Evolutionary conservation across 2,113 vertebrate species (phyloP).

Genomic region (Equus quagga): DNA sequence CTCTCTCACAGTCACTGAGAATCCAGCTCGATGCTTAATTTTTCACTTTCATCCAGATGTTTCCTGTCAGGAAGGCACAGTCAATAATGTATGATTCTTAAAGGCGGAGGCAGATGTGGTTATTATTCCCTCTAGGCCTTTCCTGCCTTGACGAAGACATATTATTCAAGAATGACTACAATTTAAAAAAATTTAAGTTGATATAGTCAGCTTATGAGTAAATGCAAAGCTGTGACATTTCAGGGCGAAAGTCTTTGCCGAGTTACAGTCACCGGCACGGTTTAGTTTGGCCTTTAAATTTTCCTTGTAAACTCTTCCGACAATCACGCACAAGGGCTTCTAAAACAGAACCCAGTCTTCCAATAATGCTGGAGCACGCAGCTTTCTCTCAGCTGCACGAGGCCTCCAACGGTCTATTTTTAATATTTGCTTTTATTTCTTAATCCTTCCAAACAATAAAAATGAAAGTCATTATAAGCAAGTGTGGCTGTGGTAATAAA

Average conservation of each 20-base stretch:
- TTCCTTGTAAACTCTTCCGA: constrained; percentile 58
- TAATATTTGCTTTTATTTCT: constrained; percentile 85
- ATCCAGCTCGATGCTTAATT: constrained; percentile 41
- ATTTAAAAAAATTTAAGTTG: constrained; percentile 62
- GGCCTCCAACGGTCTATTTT: constrained; percentile 82
- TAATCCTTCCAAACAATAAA: constrained; percentile 84
- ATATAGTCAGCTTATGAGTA: constrained; percentile 25
- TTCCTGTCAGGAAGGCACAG: constrained; percentile 72
- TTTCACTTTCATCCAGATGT: constrained; percentile 77
- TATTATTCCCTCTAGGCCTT: constrained; percentile 54
- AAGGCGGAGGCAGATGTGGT: constrained; percentile 67
- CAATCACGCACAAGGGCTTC: constrained; percentile 55
- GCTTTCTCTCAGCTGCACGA: constrained; percentile 60
- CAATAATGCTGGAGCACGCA: constrained; percentile 70
- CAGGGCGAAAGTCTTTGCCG: constrained; percentile 41
- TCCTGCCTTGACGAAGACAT: constrained; percentile 59
- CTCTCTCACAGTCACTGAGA: neutral
- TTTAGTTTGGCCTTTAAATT: constrained; percentile 46
- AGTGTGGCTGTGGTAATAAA: constrained; percentile 82
- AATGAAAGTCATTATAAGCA: constrained; percentile 84
- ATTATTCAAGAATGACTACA: constrained; percentile 53
- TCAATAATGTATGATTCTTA: constrained; percentile 66
- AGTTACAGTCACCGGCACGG: neutral
- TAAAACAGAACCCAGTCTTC: constrained; percentile 70
- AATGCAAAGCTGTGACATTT: neutral